Percentiles rank a stretch among this genome's conserved stretches.
These are phyloP conservation scores for Saguinus midas DNA, from an alignment of 2,113 vertebrate species.

Conservation along the genomic window DNA sequence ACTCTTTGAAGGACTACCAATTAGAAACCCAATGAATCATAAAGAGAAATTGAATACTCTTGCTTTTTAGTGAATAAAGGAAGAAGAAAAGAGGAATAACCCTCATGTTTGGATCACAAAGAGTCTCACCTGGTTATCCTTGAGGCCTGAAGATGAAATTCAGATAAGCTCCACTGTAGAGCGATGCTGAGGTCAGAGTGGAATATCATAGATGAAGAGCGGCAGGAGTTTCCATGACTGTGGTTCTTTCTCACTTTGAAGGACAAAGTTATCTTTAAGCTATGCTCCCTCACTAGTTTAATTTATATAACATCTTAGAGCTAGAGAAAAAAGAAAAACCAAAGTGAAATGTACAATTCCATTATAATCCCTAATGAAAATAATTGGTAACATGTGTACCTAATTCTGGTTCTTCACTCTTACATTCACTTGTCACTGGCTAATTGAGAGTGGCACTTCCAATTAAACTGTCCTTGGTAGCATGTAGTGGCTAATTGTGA, in stretches of 20 bases:
- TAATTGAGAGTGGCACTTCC: conserved; percentile 83
- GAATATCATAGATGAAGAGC: not conserved
- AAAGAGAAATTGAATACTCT: not conserved
- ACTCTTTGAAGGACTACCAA: not conserved
- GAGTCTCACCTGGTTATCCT: not conserved
- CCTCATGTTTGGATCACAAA: not conserved
- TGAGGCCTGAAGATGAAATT: not conserved
- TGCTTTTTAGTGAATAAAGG: not conserved
- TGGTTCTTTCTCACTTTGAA: conserved; percentile 43
- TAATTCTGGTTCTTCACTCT: conserved; percentile 71
- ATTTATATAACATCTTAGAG: conserved; percentile 71
- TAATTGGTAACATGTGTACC: conserved; percentile 80
- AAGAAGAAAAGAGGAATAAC: not conserved
- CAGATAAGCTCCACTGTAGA: not conserved
- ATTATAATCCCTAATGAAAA: conserved; percentile 68
- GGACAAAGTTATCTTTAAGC: conserved; percentile 46
- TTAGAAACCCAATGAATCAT: not conserved
- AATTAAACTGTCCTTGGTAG: conserved; percentile 83
- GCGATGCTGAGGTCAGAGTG: not conserved
- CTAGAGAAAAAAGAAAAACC: conserved; percentile 75
- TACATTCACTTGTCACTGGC: conserved; percentile 75
- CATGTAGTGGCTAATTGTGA: conserved; percentile 83
- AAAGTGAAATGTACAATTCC: conserved; percentile 75
- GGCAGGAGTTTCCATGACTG: not conserved
- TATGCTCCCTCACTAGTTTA: conserved; percentile 56